Base-by-base conservation (phyloP, 2,113 vertebrate genomes). In the Lampris megalopsis region DNA sequence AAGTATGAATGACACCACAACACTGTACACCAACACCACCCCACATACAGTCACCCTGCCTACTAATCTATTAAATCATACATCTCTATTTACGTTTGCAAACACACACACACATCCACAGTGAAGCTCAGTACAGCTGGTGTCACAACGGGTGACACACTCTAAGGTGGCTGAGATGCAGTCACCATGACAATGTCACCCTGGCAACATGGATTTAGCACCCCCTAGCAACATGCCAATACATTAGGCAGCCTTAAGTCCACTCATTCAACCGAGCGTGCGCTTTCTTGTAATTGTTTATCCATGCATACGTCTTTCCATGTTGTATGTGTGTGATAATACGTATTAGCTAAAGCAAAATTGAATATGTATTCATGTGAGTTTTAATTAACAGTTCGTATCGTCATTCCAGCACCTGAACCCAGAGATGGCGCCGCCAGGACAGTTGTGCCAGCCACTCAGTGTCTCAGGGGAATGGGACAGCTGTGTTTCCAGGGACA, bases 91-190 rank as follows among this genome's bases (percentile, higher is more conserved):
- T 10, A 59, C 35, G 3, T 36, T 38, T 36, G 9, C 57, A 71
- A 36, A 48, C n/a, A 64, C 73, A 43, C 2, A 53, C 24, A 58
- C 50, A 70, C 48, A 68, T 52, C 59, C 54, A 53, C 63, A 53
- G 10, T 68, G 45, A 67, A 63, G 69, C 9, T 61, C 43, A 63
- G 82, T 87, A 86, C 90, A 87, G 86, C 86, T 89, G 87, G 68
- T 73, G 64, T 86, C 79, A 75, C 82, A 35, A 58, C 37, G 24
- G 85, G 78, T 68, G 72, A 82, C 63, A 61, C 62, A 71, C 74
- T 49, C 69, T n/a, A 52, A 73, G 59, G 69, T 69, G 57, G 70
- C 59, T 52, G 65, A 81, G 75, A 67, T 42, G 9, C 80, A 82
- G 72, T 75, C 75, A 60, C 70, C 77, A 77, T 82, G 80, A 70